These are phyloP conservation scores for Boloria selene DNA, from an alignment of 2,888 invertebrate species.

Conservation along the genomic window DNA sequence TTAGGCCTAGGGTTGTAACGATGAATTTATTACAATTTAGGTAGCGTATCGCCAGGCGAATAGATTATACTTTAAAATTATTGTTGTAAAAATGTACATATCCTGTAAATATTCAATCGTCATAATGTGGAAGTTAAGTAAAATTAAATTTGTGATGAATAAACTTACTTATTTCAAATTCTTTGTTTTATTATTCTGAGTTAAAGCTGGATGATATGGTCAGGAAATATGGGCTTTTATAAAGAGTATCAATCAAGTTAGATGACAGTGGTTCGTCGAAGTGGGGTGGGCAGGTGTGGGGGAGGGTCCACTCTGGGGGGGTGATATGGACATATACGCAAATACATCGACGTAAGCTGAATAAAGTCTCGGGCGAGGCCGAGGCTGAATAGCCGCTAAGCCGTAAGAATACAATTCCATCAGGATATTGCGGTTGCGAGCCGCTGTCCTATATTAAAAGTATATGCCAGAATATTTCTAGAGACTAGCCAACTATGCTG, in stretches of 20 bases:
- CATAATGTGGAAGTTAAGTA: slow-evolving; percentile 70
- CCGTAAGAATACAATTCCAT: slow-evolving; percentile 29
- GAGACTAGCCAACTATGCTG: background rate
- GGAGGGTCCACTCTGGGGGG: slow-evolving; percentile 1
- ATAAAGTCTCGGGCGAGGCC: slow-evolving; percentile 24
- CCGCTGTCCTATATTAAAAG: slow-evolving; percentile 18
- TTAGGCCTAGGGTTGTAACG: slow-evolving; percentile 71
- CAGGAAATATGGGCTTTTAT: slow-evolving; percentile 24
- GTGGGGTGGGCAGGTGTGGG: background rate
- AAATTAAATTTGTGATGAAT: slow-evolving; percentile 43
- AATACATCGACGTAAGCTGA: slow-evolving; percentile 30
- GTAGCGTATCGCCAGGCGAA: slow-evolving; percentile 67
- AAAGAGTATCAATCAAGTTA: slow-evolving; percentile 33
- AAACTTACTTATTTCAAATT: slow-evolving; percentile 27
- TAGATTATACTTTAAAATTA: slow-evolving; percentile 60
- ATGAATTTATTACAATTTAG: slow-evolving; percentile 78
- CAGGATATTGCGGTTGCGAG: slow-evolving; percentile 25
- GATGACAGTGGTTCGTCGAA: slow-evolving; percentile 20
- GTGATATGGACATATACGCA: slow-evolving; percentile 24
- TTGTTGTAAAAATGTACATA: slow-evolving; percentile 77
- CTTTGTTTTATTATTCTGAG: slow-evolving; percentile 11
- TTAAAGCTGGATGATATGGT: slow-evolving; percentile 8
- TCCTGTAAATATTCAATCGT: slow-evolving; percentile 78
- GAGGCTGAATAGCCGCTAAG: slow-evolving; percentile 25
- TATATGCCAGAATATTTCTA: slow-evolving; percentile 5